Evolutionary conservation across 2,888 invertebrate species (phyloP).

Genomic region (Agrochola lota): DNA sequence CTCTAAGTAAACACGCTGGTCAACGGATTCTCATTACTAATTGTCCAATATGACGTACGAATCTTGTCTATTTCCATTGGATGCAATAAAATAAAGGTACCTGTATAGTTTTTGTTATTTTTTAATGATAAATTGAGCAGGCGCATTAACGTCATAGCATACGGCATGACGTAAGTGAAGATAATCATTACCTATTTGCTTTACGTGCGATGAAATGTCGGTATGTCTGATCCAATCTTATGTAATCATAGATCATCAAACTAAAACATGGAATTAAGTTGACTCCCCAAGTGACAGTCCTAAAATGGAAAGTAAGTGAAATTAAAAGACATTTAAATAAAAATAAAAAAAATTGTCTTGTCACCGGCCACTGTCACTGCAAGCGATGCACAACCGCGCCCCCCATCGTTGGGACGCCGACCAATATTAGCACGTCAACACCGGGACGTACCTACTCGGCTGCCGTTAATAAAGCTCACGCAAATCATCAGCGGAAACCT

Average conservation of each 20-base stretch:
- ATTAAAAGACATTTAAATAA: background rate
- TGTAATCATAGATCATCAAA: background rate
- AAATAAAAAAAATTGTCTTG: too few relatives aligned
- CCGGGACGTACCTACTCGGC: too few relatives aligned
- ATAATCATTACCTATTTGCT: background rate
- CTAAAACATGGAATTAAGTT: background rate
- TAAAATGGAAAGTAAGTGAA: background rate
- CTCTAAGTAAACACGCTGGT: constrained; percentile 8
- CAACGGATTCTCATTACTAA: constrained; percentile 9
- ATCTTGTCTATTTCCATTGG: constrained; percentile 7
- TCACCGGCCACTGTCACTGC: too few relatives aligned
- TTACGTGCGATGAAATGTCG: too few relatives aligned
- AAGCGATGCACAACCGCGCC: too few relatives aligned
- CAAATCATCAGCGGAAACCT: too few relatives aligned
- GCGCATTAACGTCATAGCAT: constrained; percentile 17
- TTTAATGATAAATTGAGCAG: background rate
- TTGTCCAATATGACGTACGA: constrained; percentile 15
- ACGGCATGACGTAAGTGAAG: constrained; percentile 11
- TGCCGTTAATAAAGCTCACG: too few relatives aligned
- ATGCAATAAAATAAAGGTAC: background rate
- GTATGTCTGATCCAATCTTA: background rate
- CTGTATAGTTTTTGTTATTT: background rate
- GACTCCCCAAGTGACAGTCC: background rate
- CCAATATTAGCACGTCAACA: too few relatives aligned
- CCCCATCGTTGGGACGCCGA: too few relatives aligned